Evolutionary conservation across 2,113 vertebrate genomes (phyloP).

Genomic region (Mesitornis unicolor): DNA sequence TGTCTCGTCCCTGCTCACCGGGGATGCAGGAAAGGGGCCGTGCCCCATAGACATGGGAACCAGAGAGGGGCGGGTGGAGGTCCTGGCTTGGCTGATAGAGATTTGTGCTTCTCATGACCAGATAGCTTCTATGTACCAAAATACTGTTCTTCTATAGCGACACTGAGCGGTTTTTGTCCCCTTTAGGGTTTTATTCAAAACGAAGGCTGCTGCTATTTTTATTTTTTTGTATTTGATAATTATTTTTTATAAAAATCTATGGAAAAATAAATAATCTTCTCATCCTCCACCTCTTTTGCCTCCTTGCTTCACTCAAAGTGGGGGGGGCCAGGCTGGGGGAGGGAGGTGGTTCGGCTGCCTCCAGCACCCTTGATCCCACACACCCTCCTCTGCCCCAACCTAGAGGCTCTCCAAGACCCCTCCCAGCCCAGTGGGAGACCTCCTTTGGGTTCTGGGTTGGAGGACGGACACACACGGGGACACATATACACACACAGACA

Average conservation of each 20-base stretch:
- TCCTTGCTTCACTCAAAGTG: neutral
- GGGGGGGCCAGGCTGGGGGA: neutral
- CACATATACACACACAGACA: too few species aligned
- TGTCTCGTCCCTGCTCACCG: neutral
- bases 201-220: slow-evolving; percentile 70
- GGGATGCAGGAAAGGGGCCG: neutral
- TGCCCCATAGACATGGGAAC: neutral
- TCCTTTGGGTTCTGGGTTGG: neutral
- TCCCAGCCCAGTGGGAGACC: neutral
- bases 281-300: slow-evolving; percentile 18
- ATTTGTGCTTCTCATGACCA: slow-evolving; percentile 11
- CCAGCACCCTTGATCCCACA: accelerated
- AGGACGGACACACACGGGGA: too few species aligned
- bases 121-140: neutral
- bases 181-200: slow-evolving; percentile 65
- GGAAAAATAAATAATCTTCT: slow-evolving; percentile 70
- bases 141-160: slow-evolving; percentile 41
- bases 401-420: neutral
- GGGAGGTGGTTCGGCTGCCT: neutral
- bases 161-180: slow-evolving; percentile 52
- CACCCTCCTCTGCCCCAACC: neutral
- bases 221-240: slow-evolving; percentile 75
- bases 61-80: accelerated
- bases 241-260: slow-evolving; percentile 76
- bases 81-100: neutral